These are phyloP conservation scores for Eira barbara DNA, from an alignment of 2,113 vertebrate genomes.

Conservation along the genomic window DNA sequence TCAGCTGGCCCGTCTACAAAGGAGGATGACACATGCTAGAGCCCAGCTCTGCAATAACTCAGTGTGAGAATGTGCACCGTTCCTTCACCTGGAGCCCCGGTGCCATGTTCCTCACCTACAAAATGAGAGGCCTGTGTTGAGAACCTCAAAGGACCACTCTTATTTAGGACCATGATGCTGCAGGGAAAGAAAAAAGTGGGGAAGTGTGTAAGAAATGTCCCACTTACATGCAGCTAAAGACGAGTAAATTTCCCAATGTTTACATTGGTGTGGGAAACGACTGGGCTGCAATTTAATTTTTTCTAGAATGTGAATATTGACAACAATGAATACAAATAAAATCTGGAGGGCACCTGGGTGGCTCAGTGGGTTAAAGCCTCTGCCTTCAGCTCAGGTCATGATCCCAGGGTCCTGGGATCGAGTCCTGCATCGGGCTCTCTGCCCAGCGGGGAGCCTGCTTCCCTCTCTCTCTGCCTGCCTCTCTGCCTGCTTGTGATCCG, in stretches of 20 bases:
- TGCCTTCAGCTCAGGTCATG: accelerated
- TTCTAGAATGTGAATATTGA: background rate
- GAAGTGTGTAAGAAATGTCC: background rate
- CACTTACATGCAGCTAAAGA: background rate
- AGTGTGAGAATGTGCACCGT: background rate
- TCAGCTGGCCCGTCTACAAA: background rate
- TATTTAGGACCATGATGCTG: background rate
- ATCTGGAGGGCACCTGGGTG: background rate
- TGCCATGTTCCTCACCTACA: background rate
- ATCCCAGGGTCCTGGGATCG: too few species aligned
- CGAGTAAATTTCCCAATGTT: background rate
- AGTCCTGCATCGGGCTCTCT: too few species aligned
- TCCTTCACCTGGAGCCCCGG: background rate
- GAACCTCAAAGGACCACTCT: background rate
- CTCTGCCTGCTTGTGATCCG: too few species aligned
- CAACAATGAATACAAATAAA: slow-evolving; percentile 27
- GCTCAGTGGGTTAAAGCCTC: too few species aligned
- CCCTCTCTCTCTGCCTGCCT: too few species aligned
- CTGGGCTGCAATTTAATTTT: background rate
- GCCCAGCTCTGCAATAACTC: background rate
- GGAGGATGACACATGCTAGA: too few species aligned
- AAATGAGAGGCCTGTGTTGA: background rate
- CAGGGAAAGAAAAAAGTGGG: background rate
- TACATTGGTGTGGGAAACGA: background rate
- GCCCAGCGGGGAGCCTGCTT: too few species aligned